A percentile compares a stretch with the other conserved stretches of the same genome.
Evolutionary conservation across 2,113 vertebrate species (phyloP).

Genomic region (Anguilla rostrata): DNA sequence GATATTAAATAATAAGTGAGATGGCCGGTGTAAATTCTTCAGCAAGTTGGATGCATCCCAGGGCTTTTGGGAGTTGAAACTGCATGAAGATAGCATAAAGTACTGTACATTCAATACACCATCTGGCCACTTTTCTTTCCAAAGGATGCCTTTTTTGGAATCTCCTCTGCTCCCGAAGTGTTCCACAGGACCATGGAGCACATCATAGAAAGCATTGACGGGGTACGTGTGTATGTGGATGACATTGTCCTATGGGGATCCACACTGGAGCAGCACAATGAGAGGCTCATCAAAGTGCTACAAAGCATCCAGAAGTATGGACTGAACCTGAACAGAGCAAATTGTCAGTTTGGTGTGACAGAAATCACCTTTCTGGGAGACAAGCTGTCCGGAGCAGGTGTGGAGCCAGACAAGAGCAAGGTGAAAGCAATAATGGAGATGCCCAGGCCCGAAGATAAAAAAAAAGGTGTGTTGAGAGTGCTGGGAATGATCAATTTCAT

Average conservation of each 20-base stretch:
- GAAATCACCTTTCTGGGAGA: conserved; percentile 33
- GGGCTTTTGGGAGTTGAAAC: conserved; percentile 23
- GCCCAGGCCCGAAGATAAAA: not conserved
- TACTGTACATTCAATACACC: conserved; percentile 31
- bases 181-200: conserved; percentile 34
- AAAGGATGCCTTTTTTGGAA: conserved; percentile 16
- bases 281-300: not conserved
- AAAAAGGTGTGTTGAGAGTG: too few relatives aligned
- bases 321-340: conserved; percentile 30
- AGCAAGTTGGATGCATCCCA: conserved; percentile 23
- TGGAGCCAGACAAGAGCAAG: conserved; percentile 23
- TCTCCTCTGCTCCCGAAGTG: conserved; percentile 27
- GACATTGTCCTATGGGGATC: conserved; percentile 19
- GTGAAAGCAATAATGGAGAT: conserved; percentile 22
- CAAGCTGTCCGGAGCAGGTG: conserved; percentile 2
- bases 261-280: conserved; percentile 23
- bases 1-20: conserved; percentile 24
- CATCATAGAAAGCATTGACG: conserved; percentile 25
- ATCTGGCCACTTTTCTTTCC: not conserved
- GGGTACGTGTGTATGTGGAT: conserved; percentile 24
- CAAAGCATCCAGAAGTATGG: conserved; percentile 11
- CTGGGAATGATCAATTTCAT: too few relatives aligned
- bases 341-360: conserved; percentile 25
- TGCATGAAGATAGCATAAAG: conserved; percentile 12
- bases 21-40: conserved; percentile 21